phyloP scores from a whole-genome alignment of 2,113 vertebrate genomes.

The Sclerurus mexicanus region DNA sequence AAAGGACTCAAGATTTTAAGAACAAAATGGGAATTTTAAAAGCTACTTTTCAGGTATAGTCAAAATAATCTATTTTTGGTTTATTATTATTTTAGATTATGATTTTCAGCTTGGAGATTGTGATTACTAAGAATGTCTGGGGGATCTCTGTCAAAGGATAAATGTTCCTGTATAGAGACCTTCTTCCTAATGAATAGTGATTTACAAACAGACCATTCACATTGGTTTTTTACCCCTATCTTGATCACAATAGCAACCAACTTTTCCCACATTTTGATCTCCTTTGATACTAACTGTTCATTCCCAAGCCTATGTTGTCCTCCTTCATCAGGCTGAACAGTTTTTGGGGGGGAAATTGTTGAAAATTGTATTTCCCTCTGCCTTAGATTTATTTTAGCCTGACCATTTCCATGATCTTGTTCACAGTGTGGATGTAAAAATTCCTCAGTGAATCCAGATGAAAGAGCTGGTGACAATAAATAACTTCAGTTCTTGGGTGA shows the following conservation, averaged over 20 bases:
- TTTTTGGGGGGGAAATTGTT: background rate
- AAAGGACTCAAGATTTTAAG: background rate
- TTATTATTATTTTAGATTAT: background rate
- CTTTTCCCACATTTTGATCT: accelerated
- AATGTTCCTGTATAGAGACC: background rate
- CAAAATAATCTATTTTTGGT: background rate
- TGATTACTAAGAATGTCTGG: background rate
- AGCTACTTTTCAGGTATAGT: background rate
- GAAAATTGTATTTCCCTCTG: background rate
- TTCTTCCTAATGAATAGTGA: background rate
- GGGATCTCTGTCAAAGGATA: background rate
- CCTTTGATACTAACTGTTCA: background rate
- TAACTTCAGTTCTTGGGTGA: background rate
- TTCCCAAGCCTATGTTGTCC: background rate
- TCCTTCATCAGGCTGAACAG: background rate
- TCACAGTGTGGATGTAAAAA: background rate
- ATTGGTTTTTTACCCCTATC: background rate
- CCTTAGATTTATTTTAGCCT: background rate
- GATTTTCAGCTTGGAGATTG: background rate
- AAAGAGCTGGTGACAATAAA: background rate
- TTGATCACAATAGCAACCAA: background rate
- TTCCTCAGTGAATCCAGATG: background rate
- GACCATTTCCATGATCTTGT: accelerated
- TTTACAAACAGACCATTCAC: background rate
- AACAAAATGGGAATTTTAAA: background rate